Conservation (phyloP, 2,888 invertebrate species). For the Chesias legatella region DNA sequence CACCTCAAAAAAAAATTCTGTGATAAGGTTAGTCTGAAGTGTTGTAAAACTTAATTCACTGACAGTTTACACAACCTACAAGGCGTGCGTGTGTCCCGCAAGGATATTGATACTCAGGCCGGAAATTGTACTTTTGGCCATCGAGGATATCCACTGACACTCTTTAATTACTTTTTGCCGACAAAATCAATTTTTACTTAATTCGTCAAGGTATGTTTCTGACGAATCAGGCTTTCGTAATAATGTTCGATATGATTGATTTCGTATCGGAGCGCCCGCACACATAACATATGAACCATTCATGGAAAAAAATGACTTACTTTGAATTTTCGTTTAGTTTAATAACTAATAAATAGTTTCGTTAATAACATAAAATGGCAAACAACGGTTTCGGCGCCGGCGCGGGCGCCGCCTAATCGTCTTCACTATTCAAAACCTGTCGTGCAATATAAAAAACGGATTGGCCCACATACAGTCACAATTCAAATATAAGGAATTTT, state of each 20-base stretch:
- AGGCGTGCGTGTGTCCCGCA: conserved; percentile 22
- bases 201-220: background rate
- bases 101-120: conserved; percentile 40
- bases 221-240: conserved; percentile 11
- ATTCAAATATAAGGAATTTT: conserved; percentile 67
- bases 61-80: too few relatives aligned
- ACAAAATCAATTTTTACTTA: conserved; percentile 18
- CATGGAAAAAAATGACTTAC: too few relatives aligned
- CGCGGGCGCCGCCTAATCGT: conserved; percentile 39
- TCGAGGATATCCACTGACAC: conserved; percentile 44
- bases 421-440: conserved; percentile 61
- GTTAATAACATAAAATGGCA: conserved; percentile 51
- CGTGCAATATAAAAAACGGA: conserved; percentile 54
- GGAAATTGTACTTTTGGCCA: conserved; percentile 46
- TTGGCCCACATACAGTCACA: conserved; percentile 67
- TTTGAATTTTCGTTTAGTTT: too few relatives aligned
- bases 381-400: conserved; percentile 53
- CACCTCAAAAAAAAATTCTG: too few relatives aligned
- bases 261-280: too few relatives aligned
- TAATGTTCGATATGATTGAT: conserved; percentile 13
- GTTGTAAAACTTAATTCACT: too few relatives aligned
- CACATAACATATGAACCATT: too few relatives aligned
- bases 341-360: too few relatives aligned
- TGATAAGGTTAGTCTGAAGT: too few relatives aligned
- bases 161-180: conserved; percentile 35